phyloP scores from a whole-genome alignment of 2,888 invertebrate species.

The Tolmerus cingulatus region DNA sequence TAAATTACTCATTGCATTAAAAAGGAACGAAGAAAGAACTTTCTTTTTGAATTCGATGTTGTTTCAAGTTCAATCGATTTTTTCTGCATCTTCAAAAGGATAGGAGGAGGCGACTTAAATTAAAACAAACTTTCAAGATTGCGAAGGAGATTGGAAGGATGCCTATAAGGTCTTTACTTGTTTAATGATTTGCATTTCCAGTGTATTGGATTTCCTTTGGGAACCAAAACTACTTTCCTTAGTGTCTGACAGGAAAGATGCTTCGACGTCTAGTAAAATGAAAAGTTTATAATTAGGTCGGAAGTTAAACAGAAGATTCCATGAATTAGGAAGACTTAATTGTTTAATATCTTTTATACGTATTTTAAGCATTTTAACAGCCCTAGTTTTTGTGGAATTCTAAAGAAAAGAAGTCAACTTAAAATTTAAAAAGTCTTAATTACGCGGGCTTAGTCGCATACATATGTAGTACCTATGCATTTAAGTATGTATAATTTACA shows the following conservation, averaged over 20 bases:
- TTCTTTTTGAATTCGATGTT: not conserved
- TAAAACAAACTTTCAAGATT: not conserved
- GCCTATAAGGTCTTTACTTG: not conserved
- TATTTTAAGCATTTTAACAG: no score
- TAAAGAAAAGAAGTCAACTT: not conserved
- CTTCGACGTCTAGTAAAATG: not conserved
- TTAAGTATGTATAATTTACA: not conserved
- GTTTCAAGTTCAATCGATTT: not conserved
- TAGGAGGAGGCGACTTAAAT: not conserved
- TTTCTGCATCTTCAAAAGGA: not conserved
- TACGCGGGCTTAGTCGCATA: not conserved
- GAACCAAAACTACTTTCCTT: not conserved
- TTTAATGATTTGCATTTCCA: not conserved
- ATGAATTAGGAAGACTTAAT: not conserved
- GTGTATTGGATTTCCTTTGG: not conserved
- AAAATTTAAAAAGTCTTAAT: not conserved
- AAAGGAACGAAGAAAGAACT: not conserved
- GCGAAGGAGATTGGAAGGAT: not conserved
- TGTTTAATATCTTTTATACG: no score
- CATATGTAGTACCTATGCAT: not conserved
- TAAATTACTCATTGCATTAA: not conserved
- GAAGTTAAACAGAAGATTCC: not conserved
- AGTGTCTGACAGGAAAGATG: not conserved
- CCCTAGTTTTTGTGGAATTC: not conserved
- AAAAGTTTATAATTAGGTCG: not conserved